These are phyloP conservation scores for Chamaetylas fuelleborni DNA, from an alignment of 2,113 vertebrate genomes.

Conservation along the genomic window DNA sequence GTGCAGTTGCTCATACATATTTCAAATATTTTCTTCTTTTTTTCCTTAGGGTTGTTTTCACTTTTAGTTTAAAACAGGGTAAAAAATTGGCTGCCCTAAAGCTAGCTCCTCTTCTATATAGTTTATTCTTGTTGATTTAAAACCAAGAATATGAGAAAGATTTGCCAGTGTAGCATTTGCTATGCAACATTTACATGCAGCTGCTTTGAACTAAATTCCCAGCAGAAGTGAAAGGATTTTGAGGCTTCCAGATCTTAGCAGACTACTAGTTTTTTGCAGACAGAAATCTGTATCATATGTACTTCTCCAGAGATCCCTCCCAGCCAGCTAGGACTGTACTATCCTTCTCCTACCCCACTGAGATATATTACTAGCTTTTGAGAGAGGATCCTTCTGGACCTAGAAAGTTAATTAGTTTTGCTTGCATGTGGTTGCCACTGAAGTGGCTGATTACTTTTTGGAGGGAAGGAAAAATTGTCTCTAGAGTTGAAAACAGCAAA, in stretches of 20 bases:
- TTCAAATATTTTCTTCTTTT: neutral
- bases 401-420: constrained; percentile 38
- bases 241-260: constrained; percentile 37
- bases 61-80: constrained; percentile 1
- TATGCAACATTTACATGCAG: constrained; percentile 35
- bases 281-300: constrained; percentile 8
- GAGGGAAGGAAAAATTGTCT: neutral
- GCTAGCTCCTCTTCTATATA: neutral
- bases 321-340: neutral
- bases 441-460: neutral
- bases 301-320: constrained; percentile 32
- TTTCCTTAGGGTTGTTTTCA: neutral
- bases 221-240: constrained; percentile 54
- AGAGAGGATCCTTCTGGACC: constrained; percentile 3
- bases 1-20: neutral
- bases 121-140: constrained; percentile 34
- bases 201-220: constrained; percentile 65
- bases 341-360: neutral
- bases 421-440: neutral
- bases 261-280: neutral
- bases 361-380: neutral
- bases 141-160: constrained; percentile 19
- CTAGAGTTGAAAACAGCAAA: neutral
- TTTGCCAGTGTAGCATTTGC: neutral
- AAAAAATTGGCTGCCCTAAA: constrained; percentile 1